Evolutionary conservation across 2,797 vertebrate genomes (phyloP).

Genomic region (Pipistrellus pygmaeus): DNA sequence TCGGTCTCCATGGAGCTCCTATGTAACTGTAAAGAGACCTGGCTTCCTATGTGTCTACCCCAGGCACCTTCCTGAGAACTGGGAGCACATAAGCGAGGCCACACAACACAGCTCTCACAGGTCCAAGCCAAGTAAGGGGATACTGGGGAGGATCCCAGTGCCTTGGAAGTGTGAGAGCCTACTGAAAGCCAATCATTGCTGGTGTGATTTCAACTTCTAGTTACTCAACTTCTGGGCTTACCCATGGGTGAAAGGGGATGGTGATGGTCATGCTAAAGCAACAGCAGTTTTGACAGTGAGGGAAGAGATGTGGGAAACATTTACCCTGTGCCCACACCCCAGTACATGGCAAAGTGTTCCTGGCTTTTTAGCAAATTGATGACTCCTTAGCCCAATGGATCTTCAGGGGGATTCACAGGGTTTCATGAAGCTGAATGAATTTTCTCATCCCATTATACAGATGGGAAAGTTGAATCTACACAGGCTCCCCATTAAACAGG

Average conservation of each 20-base stretch:
- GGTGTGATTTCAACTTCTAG: neutral
- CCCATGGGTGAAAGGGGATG: no score
- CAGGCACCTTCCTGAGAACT: no score
- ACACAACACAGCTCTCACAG: no score
- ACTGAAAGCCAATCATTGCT: neutral
- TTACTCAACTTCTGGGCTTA: rapidly evolving
- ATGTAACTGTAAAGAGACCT: no score
- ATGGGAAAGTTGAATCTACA: neutral
- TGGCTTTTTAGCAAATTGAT: rapidly evolving
- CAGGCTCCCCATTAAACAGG: neutral
- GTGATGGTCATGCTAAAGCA: rapidly evolving
- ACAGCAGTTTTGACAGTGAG: rapidly evolving
- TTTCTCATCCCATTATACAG: neutral
- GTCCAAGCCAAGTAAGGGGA: neutral
- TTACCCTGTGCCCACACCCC: no score
- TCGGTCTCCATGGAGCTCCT: no score
- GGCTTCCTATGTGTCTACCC: neutral
- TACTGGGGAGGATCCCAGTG: rapidly evolving
- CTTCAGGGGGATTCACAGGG: neutral
- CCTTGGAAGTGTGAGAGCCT: neutral
- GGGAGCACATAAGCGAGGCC: no score
- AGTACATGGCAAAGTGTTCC: no score
- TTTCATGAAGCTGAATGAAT: neutral
- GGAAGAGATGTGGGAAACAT: no score
- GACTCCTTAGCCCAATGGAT: rapidly evolving